Percentiles rank a stretch among this genome's conserved stretches.
phyloP scores from a whole-genome alignment of 2,888 invertebrate species.

The Hirtodrosophila confusa region DNA sequence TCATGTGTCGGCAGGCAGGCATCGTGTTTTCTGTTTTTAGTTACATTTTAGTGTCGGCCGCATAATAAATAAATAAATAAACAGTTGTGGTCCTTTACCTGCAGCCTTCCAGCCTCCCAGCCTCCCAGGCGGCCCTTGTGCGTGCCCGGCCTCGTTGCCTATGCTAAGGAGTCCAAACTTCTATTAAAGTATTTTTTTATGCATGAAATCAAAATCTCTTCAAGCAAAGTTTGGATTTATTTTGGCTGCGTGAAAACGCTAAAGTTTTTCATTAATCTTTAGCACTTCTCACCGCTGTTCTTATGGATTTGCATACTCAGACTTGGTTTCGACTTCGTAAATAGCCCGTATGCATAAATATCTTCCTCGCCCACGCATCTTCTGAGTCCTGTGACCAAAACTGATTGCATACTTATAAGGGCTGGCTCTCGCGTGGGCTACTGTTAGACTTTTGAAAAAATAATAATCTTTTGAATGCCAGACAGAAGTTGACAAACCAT shows the following conservation, averaged over 20 bases:
- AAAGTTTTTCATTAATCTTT: slow-evolving; percentile 77
- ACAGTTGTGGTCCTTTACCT: slow-evolving; percentile 66
- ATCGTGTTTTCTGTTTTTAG: slow-evolving; percentile 62
- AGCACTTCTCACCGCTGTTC: slow-evolving; percentile 60
- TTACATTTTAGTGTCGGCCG: slow-evolving; percentile 78
- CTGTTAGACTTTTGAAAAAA: too few species aligned
- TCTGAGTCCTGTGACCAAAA: slow-evolving; percentile 25
- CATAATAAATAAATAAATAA: slow-evolving; percentile 76
- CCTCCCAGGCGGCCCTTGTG: slow-evolving; percentile 44
- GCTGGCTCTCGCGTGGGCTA: too few species aligned
- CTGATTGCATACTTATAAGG: slow-evolving; percentile 16
- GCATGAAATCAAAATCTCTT: slow-evolving; percentile 41
- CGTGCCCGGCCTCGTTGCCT: slow-evolving; percentile 59
- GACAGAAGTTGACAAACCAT: too few species aligned
- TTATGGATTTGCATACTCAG: slow-evolving; percentile 68
- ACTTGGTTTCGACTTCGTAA: slow-evolving; percentile 49
- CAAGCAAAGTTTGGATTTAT: slow-evolving; percentile 34
- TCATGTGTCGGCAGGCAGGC: slow-evolving; percentile 56
- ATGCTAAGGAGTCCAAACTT: slow-evolving; percentile 61
- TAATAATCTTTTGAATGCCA: too few species aligned
- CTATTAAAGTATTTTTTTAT: slow-evolving; percentile 4
- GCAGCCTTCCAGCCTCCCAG: slow-evolving; percentile 23
- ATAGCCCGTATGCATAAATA: slow-evolving; percentile 52
- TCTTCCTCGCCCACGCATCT: slow-evolving; percentile 27
- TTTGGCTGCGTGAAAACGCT: slow-evolving; percentile 41